A percentile compares a stretch with the other conserved stretches of the same genome.
Evolutionary conservation across 2,113 vertebrate genomes (phyloP).

Genomic region (Picathartes gymnocephalus): DNA sequence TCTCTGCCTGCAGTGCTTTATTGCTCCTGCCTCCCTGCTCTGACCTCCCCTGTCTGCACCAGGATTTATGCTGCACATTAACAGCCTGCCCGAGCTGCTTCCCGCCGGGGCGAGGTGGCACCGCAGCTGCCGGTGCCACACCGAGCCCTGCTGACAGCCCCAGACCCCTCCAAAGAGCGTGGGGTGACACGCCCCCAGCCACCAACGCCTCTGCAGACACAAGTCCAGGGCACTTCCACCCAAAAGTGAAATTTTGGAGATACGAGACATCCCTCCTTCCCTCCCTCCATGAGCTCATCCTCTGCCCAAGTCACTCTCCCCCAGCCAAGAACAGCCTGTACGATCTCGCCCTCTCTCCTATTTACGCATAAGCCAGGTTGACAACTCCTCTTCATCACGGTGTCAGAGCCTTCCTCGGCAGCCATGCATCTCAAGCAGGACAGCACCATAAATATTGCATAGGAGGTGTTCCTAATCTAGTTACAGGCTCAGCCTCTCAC

Average conservation of each 20-base stretch:
- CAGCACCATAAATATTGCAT: conserved; percentile 16
- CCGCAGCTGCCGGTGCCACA: background rate
- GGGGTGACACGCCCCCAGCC: background rate
- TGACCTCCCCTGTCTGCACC: conserved; percentile 77
- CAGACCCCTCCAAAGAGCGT: fast-evolving
- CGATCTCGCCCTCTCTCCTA: background rate
- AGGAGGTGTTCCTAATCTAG: conserved; percentile 36
- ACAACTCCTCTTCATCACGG: background rate
- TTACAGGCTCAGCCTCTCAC: conserved; percentile 15
- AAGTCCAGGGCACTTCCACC: fast-evolving
- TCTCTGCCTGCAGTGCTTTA: conserved; percentile 65
- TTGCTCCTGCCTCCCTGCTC: conserved; percentile 76
- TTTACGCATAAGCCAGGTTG: background rate
- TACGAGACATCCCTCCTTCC: fast-evolving
- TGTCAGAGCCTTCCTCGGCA: background rate
- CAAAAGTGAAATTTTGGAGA: background rate
- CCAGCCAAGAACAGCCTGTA: background rate
- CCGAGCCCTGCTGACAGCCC: background rate
- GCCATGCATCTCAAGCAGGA: conserved; percentile 50
- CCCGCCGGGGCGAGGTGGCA: background rate
- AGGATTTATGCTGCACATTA: conserved; percentile 66
- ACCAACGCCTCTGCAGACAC: background rate
- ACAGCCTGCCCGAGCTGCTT: background rate
- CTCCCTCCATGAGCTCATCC: background rate
- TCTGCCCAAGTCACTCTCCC: background rate